Evolutionary conservation across 2,113 vertebrate species (phyloP).

Genomic region (Galbula dea): DNA sequence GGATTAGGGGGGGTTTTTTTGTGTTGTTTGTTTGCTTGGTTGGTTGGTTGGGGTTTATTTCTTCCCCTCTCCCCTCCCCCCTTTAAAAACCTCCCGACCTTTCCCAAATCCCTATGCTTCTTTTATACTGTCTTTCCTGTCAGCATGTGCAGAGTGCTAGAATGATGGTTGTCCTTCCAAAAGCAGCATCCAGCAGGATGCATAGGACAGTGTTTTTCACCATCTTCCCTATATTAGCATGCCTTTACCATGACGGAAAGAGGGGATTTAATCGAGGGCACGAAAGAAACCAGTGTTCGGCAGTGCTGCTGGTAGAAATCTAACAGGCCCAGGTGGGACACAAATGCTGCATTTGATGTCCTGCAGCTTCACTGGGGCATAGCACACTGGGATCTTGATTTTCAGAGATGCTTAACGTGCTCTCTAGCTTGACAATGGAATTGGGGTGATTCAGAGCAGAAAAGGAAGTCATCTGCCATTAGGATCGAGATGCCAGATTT

Average conservation of each 20-base stretch:
- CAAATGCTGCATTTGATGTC: background rate
- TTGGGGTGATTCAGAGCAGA: background rate
- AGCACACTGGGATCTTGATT: background rate
- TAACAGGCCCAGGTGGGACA: background rate
- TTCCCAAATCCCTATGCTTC: background rate
- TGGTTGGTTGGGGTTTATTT: too few relatives aligned
- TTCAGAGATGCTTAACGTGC: background rate
- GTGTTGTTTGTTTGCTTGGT: too few relatives aligned
- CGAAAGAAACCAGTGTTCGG: background rate
- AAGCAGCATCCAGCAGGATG: background rate
- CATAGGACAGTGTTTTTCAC: background rate
- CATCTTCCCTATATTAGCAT: background rate
- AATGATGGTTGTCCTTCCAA: background rate
- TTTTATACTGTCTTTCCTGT: fast-evolving
- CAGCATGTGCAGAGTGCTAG: background rate
- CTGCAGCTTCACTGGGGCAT: background rate
- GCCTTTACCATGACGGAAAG: background rate
- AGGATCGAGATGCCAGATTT: background rate
- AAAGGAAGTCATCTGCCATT: background rate
- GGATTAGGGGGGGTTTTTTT: background rate
- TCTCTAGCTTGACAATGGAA: background rate
- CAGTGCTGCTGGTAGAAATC: background rate
- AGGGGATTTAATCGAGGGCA: background rate
- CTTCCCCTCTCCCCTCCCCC: too few relatives aligned
- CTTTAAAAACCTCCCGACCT: background rate